A percentile compares a stretch with the other conserved stretches of the same genome.
These are phyloP conservation scores for Rhinella marina DNA, from an alignment of 2,797 vertebrate genomes.

Conservation along the genomic window DNA sequence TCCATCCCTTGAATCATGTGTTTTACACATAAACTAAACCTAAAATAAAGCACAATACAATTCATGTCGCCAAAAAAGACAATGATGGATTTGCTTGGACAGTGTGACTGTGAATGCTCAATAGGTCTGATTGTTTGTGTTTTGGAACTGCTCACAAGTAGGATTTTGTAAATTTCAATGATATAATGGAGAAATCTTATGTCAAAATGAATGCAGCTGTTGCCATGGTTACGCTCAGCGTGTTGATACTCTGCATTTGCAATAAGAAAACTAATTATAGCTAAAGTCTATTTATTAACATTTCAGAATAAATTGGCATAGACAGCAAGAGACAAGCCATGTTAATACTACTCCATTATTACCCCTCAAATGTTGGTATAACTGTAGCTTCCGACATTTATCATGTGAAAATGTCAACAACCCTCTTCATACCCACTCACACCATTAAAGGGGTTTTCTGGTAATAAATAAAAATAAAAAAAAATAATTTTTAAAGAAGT, in stretches of 20 bases:
- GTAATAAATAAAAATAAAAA: too few relatives aligned
- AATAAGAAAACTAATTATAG: conserved; percentile 84
- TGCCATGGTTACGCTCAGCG: conserved; percentile 84
- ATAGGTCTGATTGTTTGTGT: conserved; percentile 35
- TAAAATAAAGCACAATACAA: background rate
- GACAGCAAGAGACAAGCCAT: conserved; percentile 7
- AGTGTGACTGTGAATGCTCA: conserved; percentile 12
- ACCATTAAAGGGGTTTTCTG: background rate
- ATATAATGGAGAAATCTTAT: conserved; percentile 78
- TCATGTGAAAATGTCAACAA: conserved; percentile 27
- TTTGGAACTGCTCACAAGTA: conserved; percentile 54
- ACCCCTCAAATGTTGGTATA: background rate
- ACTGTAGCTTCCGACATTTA: conserved; percentile 16
- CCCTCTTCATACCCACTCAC: background rate
- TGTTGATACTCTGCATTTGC: conserved; percentile 85
- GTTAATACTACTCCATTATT: conserved; percentile 24
- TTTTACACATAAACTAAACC: conserved; percentile 4
- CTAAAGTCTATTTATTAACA: conserved; percentile 78
- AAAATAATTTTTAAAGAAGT: too few relatives aligned
- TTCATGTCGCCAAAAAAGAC: background rate
- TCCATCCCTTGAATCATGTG: background rate
- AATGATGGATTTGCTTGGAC: conserved; percentile 8
- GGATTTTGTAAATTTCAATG: conserved; percentile 70
- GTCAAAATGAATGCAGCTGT: conserved; percentile 78
- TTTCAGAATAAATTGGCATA: conserved; percentile 78